Conservation (phyloP, 35 echinoderm and acorn worm species). For the Strongylocentrotus purpuratus region DNA sequence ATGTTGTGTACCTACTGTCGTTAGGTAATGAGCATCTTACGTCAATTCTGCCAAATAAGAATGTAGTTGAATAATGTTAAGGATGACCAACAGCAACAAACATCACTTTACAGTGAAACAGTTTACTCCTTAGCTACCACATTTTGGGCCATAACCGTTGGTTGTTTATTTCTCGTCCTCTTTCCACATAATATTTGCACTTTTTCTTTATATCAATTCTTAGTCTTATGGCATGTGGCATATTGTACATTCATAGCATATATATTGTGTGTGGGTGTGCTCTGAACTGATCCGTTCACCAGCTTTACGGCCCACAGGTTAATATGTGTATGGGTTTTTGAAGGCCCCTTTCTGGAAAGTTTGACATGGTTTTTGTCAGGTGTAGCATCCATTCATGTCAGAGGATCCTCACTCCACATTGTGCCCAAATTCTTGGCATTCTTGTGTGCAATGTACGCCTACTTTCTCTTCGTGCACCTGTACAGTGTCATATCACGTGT, state of each 20-base stretch:
- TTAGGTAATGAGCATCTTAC: neutral
- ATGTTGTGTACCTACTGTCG: neutral
- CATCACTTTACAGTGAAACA: neutral
- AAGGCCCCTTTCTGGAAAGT: neutral
- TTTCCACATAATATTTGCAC: too few species aligned
- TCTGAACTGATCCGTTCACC: neutral
- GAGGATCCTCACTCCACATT: neutral
- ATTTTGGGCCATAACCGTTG: too few species aligned
- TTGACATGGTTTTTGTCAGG: neutral
- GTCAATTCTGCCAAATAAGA: neutral
- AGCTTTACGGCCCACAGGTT: neutral
- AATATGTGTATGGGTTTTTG: neutral
- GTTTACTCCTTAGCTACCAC: too few species aligned
- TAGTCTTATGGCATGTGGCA: neutral
- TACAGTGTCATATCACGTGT: neutral
- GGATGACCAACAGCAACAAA: neutral
- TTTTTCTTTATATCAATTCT: too few species aligned
- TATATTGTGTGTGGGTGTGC: neutral
- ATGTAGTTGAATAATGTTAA: neutral
- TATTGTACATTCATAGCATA: neutral
- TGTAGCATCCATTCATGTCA: neutral
- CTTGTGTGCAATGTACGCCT: neutral
- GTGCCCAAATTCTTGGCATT: neutral
- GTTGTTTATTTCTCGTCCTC: too few species aligned
- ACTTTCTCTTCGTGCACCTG: neutral